Evolutionary conservation across 2,797 vertebrate genomes (phyloP), one percentile per base, ranked within the genome.

Genomic region (Bryconaethiops microstoma): DNA sequence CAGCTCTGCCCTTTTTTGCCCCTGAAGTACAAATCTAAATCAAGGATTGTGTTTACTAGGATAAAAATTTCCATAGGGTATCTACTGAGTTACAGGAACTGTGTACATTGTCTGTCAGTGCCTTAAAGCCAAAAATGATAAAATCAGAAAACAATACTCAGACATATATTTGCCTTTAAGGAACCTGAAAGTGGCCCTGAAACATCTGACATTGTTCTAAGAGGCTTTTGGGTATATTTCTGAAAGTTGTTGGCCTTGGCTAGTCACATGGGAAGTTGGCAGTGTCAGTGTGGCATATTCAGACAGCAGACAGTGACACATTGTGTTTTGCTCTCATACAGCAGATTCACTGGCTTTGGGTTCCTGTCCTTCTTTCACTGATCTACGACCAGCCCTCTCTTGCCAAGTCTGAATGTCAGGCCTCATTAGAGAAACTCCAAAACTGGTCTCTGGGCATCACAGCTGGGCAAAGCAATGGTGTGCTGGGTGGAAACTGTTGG

Each of bases 401-500:
- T 21, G 42, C 72, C 63, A 67, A 69, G 57, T 52, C 8, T n/a
- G 21, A 69, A 62, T 17, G 50, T 57, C 57, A 75, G 21, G 12
- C 69, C 17, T 62, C 76, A 55, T 75, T 50, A 55, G 54, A 17
- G 29, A 63, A 76, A 40, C 65, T 81, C 54, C 14, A 69, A 54
- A 63, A 50, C 10, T 70, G 55, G 65, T 29, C 9, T 62, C 65
- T 59, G 65, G 62, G 42, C 48, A 45, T 81, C 35, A 42, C 74
- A 81, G 67, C 55, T 70, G 40, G 69, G 67, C 14, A 55, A 45
- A 71, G 21, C 50, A 6, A 57, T 55, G 67, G 59, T 71, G 35
- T 42, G 60, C 59, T 45, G 74, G 59, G 45, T 52, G 29, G 21
- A 76, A 70, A 59, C 60, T 76, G 68, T 63, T 64, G 75, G 48